Evolutionary conservation across 2,797 vertebrate genomes (phyloP), one percentile per base, ranked within the genome.

Genomic region (Cottoperca gobio): DNA sequence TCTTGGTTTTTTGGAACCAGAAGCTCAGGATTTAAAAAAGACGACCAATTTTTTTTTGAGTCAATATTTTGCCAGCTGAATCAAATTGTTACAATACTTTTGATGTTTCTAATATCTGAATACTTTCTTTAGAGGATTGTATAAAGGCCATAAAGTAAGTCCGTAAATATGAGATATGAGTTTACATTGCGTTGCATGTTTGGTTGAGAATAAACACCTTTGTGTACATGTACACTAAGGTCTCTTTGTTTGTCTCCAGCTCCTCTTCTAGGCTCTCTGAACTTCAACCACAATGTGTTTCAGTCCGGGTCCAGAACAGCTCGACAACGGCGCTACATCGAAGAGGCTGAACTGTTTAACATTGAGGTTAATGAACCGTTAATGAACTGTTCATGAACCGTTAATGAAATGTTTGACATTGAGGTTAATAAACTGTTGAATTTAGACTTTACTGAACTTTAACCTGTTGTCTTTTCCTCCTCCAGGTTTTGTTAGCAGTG

Each of bases 401-500:
- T 21, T 17, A 21, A 2, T n/a, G 33, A 48, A 28, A 1, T n/a
- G 17, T 6, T 49, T 50, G 3, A 13, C 19, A 10, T 6, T 24
- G 48, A 5, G 48, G 10, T 3, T 19, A n/a, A 24, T 14, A 11
- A 23, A 14, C 4, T 21, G 9, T 23, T 11, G 45, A 42, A 2
- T 16, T 19, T 17, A 17, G 16, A 43, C 14, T 19, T 11, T 21
- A 23, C 48, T 48, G 2, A 21, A 23, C 21, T 23, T 50, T 49
- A 24, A 49, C 5, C 21, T 0, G 13, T 3, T 59, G 11, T 33
- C 10, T 8, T 23, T 5, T 11, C 37, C 43, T 73, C 37, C 46
- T 43, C 0, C 73, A 99, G 91, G 97, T 99, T 19, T 90, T 99
- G 45, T 91, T 99, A 60, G 97, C 97, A 0, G 97, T 98, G 14